Evolutionary conservation across 2,797 vertebrate species (phyloP).

Genomic region (Melanotaenia boesemani): DNA sequence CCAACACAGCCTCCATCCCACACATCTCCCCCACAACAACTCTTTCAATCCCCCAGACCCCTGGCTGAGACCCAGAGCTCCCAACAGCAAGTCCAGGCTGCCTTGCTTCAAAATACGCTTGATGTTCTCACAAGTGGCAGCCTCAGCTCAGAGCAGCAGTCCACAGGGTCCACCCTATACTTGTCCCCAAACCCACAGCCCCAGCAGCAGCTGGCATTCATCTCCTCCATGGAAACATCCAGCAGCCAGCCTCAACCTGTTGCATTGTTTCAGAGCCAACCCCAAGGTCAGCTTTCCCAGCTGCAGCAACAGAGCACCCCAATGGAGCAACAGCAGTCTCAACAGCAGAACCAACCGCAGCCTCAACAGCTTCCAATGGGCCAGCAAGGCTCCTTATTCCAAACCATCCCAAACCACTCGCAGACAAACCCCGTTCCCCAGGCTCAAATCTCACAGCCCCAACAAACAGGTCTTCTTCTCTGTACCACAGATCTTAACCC

Average conservation of each 20-base stretch:
- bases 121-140: constrained; percentile 87
- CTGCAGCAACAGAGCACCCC: constrained; percentile 87
- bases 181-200: constrained; percentile 89
- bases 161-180: constrained; percentile 85
- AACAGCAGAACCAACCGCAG: constrained; percentile 75
- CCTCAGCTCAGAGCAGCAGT: constrained; percentile 89
- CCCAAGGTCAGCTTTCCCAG: constrained; percentile 87
- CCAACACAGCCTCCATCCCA: constrained; percentile 88
- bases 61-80: constrained; percentile 89
- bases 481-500: constrained; percentile 87
- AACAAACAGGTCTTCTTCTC: constrained; percentile 90
- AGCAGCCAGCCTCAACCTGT: constrained; percentile 86
- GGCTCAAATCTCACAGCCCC: constrained; percentile 77
- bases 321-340: constrained; percentile 86
- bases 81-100: constrained; percentile 91
- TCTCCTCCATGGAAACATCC: constrained; percentile 92
- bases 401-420: constrained; percentile 76
- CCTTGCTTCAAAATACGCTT: constrained; percentile 91
- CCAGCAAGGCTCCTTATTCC: constrained; percentile 82
- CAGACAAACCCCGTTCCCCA: constrained; percentile 73
- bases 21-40: constrained; percentile 92
- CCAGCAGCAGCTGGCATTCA: constrained; percentile 86
- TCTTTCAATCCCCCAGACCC: constrained; percentile 93
- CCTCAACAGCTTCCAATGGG: constrained; percentile 72
- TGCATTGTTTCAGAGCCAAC: constrained; percentile 86